Evolutionary conservation across 2,888 invertebrate genomes (phyloP).

Genomic region (Hemistola chrysoprasaria): DNA sequence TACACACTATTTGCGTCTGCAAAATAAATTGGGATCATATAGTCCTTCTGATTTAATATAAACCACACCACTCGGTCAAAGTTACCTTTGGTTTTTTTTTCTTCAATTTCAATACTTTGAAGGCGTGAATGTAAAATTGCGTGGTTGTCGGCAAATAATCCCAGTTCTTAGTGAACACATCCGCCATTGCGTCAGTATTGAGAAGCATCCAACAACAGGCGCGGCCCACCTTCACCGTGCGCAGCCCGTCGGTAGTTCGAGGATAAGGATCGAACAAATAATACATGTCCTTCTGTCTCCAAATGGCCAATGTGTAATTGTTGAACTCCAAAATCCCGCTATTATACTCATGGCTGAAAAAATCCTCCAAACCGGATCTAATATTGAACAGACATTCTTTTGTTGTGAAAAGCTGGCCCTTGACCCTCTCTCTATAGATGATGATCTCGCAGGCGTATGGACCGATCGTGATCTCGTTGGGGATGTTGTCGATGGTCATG

Average conservation of each 20-base stretch:
- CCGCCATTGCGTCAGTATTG: conserved; percentile 80
- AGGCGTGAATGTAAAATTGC: conserved; percentile 82
- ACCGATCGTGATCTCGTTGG: conserved; percentile 79
- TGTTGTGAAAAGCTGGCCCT: conserved; percentile 71
- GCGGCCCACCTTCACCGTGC: conserved; percentile 78
- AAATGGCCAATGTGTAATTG: conserved; percentile 80
- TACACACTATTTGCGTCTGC: conserved; percentile 62
- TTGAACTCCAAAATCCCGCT: conserved; percentile 83
- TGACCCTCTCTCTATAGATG: conserved; percentile 77
- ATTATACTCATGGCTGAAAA: conserved; percentile 76
- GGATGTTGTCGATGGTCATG: conserved; percentile 77
- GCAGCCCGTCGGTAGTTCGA: conserved; percentile 79
- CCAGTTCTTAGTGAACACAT: conserved; percentile 77
- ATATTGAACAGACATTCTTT: conserved; percentile 79
- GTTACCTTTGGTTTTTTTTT: conserved; percentile 62
- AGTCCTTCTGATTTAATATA: not conserved
- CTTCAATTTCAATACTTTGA: conserved; percentile 81
- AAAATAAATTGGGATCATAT: conserved; percentile 22
- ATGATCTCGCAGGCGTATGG: conserved; percentile 82
- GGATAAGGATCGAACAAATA: conserved; percentile 86
- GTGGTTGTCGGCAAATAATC: conserved; percentile 67
- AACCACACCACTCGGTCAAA: not conserved
- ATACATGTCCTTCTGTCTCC: conserved; percentile 84
- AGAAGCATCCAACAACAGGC: conserved; percentile 85
- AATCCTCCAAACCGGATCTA: conserved; percentile 68